Evolutionary conservation across 2,113 vertebrate species (phyloP), one percentile per base, ranked within the genome.

Genomic region (Rhineura floridana): DNA sequence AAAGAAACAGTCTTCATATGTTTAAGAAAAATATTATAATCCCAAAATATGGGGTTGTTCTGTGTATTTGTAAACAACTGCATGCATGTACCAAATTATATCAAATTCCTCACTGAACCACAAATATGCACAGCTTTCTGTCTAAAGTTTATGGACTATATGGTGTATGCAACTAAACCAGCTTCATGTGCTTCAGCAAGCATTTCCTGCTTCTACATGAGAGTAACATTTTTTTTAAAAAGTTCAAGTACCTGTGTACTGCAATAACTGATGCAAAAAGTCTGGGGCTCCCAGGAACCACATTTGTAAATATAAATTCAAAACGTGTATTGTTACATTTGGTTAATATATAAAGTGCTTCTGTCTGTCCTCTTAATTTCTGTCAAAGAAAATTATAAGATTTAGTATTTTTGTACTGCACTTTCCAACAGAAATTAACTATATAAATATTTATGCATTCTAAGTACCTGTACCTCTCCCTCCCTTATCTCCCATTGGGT

Each of bases 261-360:
- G 99, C 98, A 93, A 99, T 99, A 93, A 99, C 98, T n/a, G 99
- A 99, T 62, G 98, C 99, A 94, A 99, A 99, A 89, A 99, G 98
- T 72, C 99, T 97, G 52, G 98, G 99, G 93, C 98, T 99, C 88
- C 99, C 99, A 1, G 98, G 98, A 94, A 99, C 98, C 93, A 99
- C 97, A 94, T 98, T 99, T 77, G 99, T 99, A 95, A 99, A 99
- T 93, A 99, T 99, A 96, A 99, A 99, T 93, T 99, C 99, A 97
- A 99, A 99, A 88, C 98, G 97, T 78, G 98, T 99, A 91, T 98
- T 98, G 94, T 98, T 99, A 92, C 98, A 98, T 95, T 99, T 99
- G 89, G 99, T 99, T 95, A 99, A 89, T 95, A 99, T 99, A 95
- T 99, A 99, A 86, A 99, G 98, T 36, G 99, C 98, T 97, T 99